A percentile compares a stretch with the other conserved stretches of the same genome.
These are phyloP conservation scores for Sakesphorus luctuosus DNA, from an alignment of 2,113 vertebrate species.

Conservation along the genomic window DNA sequence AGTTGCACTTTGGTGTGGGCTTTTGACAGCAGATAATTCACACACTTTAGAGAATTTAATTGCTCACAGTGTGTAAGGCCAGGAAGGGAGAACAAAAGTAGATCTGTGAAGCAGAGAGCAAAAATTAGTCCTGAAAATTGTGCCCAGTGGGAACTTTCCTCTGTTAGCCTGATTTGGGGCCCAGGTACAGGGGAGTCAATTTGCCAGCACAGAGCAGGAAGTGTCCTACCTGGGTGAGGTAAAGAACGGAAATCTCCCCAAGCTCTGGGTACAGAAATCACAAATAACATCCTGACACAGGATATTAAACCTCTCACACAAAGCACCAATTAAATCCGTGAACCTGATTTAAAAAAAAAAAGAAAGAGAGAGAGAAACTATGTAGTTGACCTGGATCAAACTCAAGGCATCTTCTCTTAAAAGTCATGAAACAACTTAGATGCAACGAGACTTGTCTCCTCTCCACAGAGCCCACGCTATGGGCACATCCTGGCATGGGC, in stretches of 20 bases:
- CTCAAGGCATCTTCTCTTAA: neutral
- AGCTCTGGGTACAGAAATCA: neutral
- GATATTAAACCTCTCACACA: constrained; percentile 45
- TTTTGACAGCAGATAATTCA: neutral
- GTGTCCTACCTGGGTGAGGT: neutral
- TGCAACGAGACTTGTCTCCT: neutral
- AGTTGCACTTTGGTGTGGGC: neutral
- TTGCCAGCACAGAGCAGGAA: constrained; percentile 2
- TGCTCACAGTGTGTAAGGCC: neutral
- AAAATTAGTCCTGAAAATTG: constrained; percentile 51
- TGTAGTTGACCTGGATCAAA: neutral
- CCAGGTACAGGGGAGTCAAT: neutral
- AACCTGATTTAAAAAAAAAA: neutral
- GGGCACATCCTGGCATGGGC: neutral
- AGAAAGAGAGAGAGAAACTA: neutral
- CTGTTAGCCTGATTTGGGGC: neutral
- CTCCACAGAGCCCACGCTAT: accelerated
- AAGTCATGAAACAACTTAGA: neutral
- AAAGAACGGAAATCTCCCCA: neutral
- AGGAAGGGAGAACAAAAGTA: neutral
- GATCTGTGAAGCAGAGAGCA: neutral
- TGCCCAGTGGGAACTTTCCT: constrained; percentile 14
- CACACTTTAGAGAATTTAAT: neutral
- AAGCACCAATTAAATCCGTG: neutral
- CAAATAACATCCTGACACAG: constrained; percentile 15